Base-by-base conservation (phyloP, 2,888 invertebrate genomes). In the Julus scanicus region DNA sequence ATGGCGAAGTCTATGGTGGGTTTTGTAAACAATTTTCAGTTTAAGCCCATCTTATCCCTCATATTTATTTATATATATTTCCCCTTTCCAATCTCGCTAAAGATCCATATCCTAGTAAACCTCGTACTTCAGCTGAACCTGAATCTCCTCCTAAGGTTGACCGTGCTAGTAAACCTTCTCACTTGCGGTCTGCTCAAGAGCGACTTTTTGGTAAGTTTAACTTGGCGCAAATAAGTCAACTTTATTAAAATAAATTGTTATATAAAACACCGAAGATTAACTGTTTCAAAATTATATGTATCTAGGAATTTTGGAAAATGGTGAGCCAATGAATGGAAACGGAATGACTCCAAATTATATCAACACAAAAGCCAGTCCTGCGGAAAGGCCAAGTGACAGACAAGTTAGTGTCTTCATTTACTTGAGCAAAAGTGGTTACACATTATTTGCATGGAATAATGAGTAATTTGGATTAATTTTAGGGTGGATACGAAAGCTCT, bases 61-160 rank as follows among this genome's bases (percentile, higher is more conserved):
- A 3, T 53, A 85, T 11, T 4, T 85, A 20, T 29, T 37, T 39
- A 9, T 15, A n/a, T 0, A n/a, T 83, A 13, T 83, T 11, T 44
- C 17, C 11, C 20, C 37, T 80, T 29, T 37, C 11, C 11, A 0
- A 37, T 37, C 13, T 37, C 15, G n/a, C 0, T 48, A 87, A 29
- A 88, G 89, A 89, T 80, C 49, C 88, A 63, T 89, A 89, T 88
- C 53, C 83, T 29, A 40, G 40, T 17, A 89, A 89, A 84, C 8
- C 88, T 2, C 88, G 89, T n/a, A 44, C 88, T 4, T 84, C 89
- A 5, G 88, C 86, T 9, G 89, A 90, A 57, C 90, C 97, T 1
- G 97, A 97, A 93, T 92, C 97, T 89, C 97, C 97, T 0, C 97
- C 97, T 1, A 94, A 97, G 88, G 95, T 97, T 39, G 95, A 96